Base-by-base conservation (phyloP, 2,113 vertebrate genomes). In the Apodemus speciosus region DNA sequence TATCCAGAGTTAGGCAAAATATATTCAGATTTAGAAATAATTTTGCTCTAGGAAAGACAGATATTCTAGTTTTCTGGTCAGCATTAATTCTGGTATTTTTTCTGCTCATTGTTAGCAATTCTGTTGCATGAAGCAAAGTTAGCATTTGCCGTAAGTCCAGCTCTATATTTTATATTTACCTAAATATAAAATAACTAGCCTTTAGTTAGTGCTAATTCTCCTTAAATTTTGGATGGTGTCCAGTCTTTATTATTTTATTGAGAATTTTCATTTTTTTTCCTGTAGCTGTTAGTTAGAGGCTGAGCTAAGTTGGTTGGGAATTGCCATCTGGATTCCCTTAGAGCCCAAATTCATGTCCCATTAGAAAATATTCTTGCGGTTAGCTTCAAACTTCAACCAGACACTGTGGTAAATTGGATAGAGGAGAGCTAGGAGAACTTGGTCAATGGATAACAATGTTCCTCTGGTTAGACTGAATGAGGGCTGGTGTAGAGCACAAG, bases 311-410 rank as follows among this genome's bases (percentile, higher is more conserved):
- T 85, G 35, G 84, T 51, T 94, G 38, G 2, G 30, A 32, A 51
- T 69, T 71, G n/a, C 51, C 35, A 88, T 27, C 32, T 62, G 86
- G 93, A 90, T 85, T 90, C 15, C 69, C 25, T 68, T 92, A 73
- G 49, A 91, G 85, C 35, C 35, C 38, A 72, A 76, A 62, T 91
- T 89, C 68, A 84, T 93, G 51, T 32, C 21, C 25, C 40, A 51
- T 68, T 93, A 89, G 68, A 91, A 93, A 92, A 73, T 46, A 83
- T 91, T 85, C 32, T 75, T 95, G 10, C 89, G 73, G 43, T 89
- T 83, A 77, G 71, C 23, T 72, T 95, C 81, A 73, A 93, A 77
- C 32, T 66, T 86, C 77, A 79, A 79, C 49, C 49, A 58, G 62
- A 49, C 27, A 77, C 30, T 68, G 49, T 75, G 58, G 60, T 51